Evolutionary conservation across 2,113 vertebrate genomes (phyloP).

Genomic region (Lagopus leucura): DNA sequence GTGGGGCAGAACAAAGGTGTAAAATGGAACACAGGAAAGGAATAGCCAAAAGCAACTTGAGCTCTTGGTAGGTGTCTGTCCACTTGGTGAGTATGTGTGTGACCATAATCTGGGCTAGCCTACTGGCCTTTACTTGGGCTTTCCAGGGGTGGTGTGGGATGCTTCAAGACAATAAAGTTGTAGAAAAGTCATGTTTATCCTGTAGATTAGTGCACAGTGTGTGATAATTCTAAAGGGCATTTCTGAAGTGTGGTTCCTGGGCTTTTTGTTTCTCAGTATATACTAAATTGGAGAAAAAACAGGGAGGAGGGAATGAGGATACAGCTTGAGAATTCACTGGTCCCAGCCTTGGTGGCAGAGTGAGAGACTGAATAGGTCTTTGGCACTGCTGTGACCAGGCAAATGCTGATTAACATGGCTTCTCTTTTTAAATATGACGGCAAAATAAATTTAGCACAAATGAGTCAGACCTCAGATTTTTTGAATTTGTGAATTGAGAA

Average conservation of each 20-base stretch:
- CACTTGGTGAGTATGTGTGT: rapidly evolving
- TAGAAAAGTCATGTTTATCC: neutral
- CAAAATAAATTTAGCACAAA: neutral
- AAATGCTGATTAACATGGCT: neutral
- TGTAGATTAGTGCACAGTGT: neutral
- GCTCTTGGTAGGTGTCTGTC: neutral
- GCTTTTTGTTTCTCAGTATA: neutral
- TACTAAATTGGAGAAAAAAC: neutral
- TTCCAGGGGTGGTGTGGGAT: neutral
- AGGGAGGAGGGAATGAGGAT: neutral
- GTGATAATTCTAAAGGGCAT: neutral
- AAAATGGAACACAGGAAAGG: rapidly evolving
- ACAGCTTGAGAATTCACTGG: rapidly evolving
- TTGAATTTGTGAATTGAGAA: neutral
- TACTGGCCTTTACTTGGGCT: neutral
- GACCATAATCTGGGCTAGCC: no score
- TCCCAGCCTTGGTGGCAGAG: neutral
- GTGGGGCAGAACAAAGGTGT: neutral
- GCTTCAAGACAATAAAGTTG: neutral
- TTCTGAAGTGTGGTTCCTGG: neutral
- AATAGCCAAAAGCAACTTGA: neutral
- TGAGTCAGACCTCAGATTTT: neutral
- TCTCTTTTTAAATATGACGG: neutral
- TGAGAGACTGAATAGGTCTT: neutral
- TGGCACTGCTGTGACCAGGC: neutral